These are phyloP conservation scores for Epinephelus cyanopodus DNA, from an alignment of 2,113 vertebrate species.

Conservation along the genomic window DNA sequence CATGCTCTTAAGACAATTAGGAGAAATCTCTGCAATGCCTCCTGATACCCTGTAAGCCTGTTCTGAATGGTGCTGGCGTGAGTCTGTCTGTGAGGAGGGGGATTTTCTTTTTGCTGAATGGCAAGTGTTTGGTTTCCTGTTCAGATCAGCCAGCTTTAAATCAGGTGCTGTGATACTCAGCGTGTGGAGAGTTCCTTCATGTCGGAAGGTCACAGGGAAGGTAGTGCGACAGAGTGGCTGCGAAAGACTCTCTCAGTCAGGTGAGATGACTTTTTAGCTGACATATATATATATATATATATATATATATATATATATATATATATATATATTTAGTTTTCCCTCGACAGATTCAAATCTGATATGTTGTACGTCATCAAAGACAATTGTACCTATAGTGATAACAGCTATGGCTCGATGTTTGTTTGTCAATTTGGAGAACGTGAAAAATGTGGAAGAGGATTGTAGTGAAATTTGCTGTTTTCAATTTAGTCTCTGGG, in stretches of 20 bases:
- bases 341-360: constrained; percentile 6
- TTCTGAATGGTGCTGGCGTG: constrained; percentile 20
- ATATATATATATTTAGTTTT: neutral
- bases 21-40: constrained; percentile 9
- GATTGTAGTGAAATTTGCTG: neutral
- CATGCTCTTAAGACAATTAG: neutral
- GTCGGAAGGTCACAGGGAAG: constrained; percentile 72
- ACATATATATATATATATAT: neutral
- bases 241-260: constrained; percentile 27
- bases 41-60: constrained; percentile 23
- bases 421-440: no score
- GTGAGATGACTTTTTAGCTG: constrained; percentile 11
- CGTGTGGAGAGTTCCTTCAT: constrained; percentile 30
- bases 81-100: constrained; percentile 38
- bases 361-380: neutral
- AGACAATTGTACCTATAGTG: neutral
- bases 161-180: constrained; percentile 69
- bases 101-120: constrained; percentile 72
- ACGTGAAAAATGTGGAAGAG: neutral
- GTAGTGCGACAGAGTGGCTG: constrained; percentile 34
- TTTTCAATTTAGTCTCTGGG: neutral
- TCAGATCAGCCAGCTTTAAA: constrained; percentile 72
- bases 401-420: neutral
- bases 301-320: no score
- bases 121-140: constrained; percentile 75